Percentiles rank a stretch among this genome's conserved stretches.
phyloP scores from a whole-genome alignment of 2,113 vertebrate species.

The Vidua chalybeata region DNA sequence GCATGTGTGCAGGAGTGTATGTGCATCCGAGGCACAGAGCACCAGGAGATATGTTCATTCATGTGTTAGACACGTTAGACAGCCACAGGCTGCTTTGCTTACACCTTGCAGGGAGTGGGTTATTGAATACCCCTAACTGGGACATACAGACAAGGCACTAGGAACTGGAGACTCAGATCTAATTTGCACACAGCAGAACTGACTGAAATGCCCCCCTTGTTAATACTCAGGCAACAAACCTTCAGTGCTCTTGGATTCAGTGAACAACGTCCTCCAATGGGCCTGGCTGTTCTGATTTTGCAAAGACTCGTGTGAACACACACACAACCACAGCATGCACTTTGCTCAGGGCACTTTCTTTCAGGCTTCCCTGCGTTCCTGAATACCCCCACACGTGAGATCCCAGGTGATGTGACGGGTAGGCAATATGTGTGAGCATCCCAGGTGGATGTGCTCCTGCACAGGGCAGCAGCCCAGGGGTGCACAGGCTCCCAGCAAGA shows the following conservation, averaged over 20 bases:
- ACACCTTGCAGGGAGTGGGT: not conserved
- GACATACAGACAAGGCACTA: not conserved
- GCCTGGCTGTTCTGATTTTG: not conserved
- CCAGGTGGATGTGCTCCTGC: not conserved
- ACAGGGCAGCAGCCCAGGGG: not conserved
- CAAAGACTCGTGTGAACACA: accelerated
- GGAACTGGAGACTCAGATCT: not conserved
- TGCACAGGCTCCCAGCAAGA: not conserved
- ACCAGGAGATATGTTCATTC: not conserved
- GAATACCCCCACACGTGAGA: not conserved
- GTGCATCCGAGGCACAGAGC: not conserved
- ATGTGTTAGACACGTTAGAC: not conserved
- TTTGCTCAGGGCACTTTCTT: not conserved
- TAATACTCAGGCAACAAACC: not conserved
- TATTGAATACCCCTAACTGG: not conserved
- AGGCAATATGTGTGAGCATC: not conserved
- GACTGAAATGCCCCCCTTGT: not conserved
- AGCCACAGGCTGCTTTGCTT: not conserved
- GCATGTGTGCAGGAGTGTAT: not conserved
- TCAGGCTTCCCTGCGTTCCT: not conserved
- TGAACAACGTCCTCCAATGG: accelerated
- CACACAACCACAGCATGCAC: accelerated
- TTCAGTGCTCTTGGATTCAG: not conserved
- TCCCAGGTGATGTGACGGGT: not conserved
- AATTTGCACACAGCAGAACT: not conserved